Base-by-base conservation (phyloP, 2,888 invertebrate genomes). In the Norana najaformis region DNA sequence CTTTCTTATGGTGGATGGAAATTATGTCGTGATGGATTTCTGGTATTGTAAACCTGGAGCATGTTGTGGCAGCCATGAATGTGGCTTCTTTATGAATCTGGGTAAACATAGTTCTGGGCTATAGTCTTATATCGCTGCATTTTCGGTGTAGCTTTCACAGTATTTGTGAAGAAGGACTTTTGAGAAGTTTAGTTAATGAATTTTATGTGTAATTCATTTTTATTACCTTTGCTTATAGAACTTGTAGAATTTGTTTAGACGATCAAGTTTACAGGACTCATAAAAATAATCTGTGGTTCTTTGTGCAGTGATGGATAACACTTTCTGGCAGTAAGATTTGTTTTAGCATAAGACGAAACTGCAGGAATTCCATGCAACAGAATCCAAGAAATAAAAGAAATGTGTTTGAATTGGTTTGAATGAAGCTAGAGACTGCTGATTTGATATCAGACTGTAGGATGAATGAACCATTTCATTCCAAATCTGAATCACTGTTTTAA, bases 381-480 rank as follows among this genome's bases (percentile, higher is more conserved):
- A 69, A 69, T 6, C 69, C 47, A n/a, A 47, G 47, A 47, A 69
- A 69, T n/a, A 69, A 69, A n/a, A 69, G 69, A 69, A 69, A 30
- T 69, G 69, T 69, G 6, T 69, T 69, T 69, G 69, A 13, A 69
- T 69, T 69, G 11, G 69, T 30, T 69, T 69, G 23, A 69, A 30
- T 69, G 69, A 69, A n/a, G n/a, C 69, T n/a, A 69, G 13, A n/a
- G n/a, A n/a, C n/a, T n/a, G n/a, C n/a, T n/a, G n/a, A n/a, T n/a
- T n/a, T 69, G 69, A n/a, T 69, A n/a, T 69, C 30, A 69, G n/a
- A 13, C 69, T 69, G 69, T 69, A 69, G 53, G 69, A 69, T 8
- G 69, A 69, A 69, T 69, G 69, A n/a, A n/a, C 69, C n/a, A 69
- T 69, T 69, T 69, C 30, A n/a, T 69, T 69, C 69, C n/a, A 69